phyloP scores from a whole-genome alignment of 2,888 invertebrate genomes.

The Hanleya hanleyi region DNA sequence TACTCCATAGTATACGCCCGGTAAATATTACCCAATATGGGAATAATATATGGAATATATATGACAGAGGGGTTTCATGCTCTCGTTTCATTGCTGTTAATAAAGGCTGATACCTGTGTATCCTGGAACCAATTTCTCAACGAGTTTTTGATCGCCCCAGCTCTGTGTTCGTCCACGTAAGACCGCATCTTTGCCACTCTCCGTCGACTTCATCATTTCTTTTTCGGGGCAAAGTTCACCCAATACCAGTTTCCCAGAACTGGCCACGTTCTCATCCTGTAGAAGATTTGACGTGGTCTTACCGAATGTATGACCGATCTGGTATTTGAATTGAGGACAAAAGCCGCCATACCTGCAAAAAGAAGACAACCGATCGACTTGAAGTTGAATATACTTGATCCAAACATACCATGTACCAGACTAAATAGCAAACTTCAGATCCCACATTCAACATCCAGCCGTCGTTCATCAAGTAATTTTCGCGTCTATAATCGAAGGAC shows the following conservation, averaged over 20 bases:
- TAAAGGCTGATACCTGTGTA: slow-evolving; percentile 55
- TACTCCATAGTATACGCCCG: too few species aligned
- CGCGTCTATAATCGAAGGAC: too few species aligned
- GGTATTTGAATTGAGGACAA: slow-evolving; percentile 68
- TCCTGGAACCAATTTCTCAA: slow-evolving; percentile 63
- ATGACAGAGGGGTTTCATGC: neutral
- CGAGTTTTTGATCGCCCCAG: slow-evolving; percentile 64
- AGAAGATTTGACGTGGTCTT: slow-evolving; percentile 57
- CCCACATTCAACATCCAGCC: too few species aligned
- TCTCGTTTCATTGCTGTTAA: too few species aligned
- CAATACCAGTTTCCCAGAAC: slow-evolving; percentile 59
- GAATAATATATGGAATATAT: too few species aligned
- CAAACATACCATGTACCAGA: too few species aligned
- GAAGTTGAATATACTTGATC: too few species aligned
- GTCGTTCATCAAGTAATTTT: too few species aligned
- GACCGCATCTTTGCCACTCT: slow-evolving; percentile 33
- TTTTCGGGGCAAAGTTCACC: slow-evolving; percentile 44
- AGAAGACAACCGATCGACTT: too few species aligned
- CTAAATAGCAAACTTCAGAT: too few species aligned
- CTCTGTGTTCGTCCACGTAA: slow-evolving; percentile 52
- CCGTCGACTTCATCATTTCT: slow-evolving; percentile 17
- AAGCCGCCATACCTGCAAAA: slow-evolving; percentile 59
- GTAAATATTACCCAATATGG: too few species aligned
- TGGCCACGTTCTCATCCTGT: slow-evolving; percentile 49
- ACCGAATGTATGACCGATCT: slow-evolving; percentile 67